Evolutionary conservation across 2,113 vertebrate species (phyloP), one percentile per base, ranked within the genome.

Genomic region (Bujurquina vittata): DNA sequence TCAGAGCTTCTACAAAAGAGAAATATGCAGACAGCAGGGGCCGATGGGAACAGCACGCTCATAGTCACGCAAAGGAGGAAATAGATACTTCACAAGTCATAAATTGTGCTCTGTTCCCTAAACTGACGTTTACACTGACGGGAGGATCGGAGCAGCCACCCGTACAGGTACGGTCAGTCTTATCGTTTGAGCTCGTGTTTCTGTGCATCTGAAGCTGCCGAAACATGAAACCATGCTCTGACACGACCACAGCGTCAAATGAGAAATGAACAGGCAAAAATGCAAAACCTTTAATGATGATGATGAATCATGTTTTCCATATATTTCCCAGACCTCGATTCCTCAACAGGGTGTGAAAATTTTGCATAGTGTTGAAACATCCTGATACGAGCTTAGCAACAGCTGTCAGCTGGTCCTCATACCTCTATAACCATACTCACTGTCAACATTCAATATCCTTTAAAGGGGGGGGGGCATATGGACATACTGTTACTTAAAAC

Each of bases 291-390:
- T 23, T 26, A 67, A 49, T 33, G 33, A 33, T 18, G 23, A 79
- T 7, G 52, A 69, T 75, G 37, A 83, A 77, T 83, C 80, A 54
- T 5, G 31, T 46, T 74, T n/a, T 57, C 58, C 83, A 22, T 4
- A 22, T 14, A 18, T 52, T 55, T n/a, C 31, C 23, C 58, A 59
- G 67, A 75, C 11, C n/a, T 72, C 15, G 23, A 72, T 55, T 65
- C 62, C 83, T 85, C 29, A 43, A 78, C 77, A 86, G 87, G 84
- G 86, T 86, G 56, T 84, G 63, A 84, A 80, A 8, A 33, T 60
- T 65, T n/a, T 59, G 35, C 55, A 60, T 60, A 79, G 23, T 0
- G 37, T n/a, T 75, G 63, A 62, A 83, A 80, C 49, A 54, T 74
- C 37, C 52, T 58, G 61, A 84, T 10, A 31, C 1, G 8, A 61